A percentile compares a stretch with the other conserved stretches of the same genome.
These are phyloP conservation scores for Natrix natrix DNA, from an alignment of 2,797 vertebrate genomes.

Conservation along the genomic window DNA sequence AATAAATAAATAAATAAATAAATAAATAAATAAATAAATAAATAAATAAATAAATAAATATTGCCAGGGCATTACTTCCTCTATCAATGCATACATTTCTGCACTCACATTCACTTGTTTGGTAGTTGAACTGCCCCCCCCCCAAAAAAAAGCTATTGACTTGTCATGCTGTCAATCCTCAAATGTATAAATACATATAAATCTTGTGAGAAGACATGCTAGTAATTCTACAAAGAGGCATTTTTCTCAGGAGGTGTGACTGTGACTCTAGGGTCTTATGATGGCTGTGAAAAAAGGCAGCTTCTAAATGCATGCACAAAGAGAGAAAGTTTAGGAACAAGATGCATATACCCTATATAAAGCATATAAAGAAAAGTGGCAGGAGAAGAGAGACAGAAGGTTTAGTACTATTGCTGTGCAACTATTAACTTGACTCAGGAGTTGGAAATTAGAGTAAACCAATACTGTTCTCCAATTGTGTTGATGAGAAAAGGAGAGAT, in stretches of 20 bases:
- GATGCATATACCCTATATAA: not conserved
- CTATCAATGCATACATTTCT: not conserved
- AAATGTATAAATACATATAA: not conserved
- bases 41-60: too few species aligned
- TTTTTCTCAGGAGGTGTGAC: not conserved
- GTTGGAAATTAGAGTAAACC: not conserved
- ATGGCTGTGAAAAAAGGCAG: not conserved
- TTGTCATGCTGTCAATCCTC: not conserved
- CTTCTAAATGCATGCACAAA: not conserved
- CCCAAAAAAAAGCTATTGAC: not conserved
- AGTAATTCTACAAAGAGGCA: not conserved
- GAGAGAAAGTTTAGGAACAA: not conserved
- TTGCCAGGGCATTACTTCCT: not conserved
- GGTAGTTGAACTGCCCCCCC: not conserved
- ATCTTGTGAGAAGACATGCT: not conserved
- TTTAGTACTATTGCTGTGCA: not conserved
- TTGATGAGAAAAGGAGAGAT: not conserved
- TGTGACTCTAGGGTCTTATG: not conserved
- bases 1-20: too few species aligned
- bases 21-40: too few species aligned
- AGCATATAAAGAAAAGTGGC: not conserved
- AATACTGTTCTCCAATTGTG: not conserved
- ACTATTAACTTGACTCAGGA: not conserved
- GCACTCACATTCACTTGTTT: not conserved
- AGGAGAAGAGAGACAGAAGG: too few species aligned